Base-by-base conservation (phyloP, 2,797 vertebrate species). In the Bradypodion ventrale region DNA sequence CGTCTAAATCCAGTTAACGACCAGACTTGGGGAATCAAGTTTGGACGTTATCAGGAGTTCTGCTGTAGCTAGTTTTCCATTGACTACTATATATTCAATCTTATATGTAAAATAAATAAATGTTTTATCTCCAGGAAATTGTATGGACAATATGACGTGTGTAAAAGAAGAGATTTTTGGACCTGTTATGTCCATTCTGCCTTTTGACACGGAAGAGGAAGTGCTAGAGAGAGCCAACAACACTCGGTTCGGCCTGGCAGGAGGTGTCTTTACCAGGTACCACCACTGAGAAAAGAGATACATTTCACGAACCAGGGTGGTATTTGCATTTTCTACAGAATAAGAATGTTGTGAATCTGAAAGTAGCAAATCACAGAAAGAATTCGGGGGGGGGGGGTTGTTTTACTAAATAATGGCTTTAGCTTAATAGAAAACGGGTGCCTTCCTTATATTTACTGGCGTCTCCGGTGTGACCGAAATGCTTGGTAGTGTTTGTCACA, bases 161-260 rank as follows among this genome's bases (percentile, higher is more conserved):
- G 98, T 99, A 88, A 97, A 97, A 89, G 98, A 99, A 91, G 99
- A 99, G 95, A 99, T 99, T 82, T 99, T 99, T 29, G 99, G 98
- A 7, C 99, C 99, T 0, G 99, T 99, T 66, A 99, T 99, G 99
- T 98, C 98, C 0, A 96, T 99, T 85, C 89, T 99, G 91, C 92
- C 97, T 0, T 99, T 99, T 86, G 97, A 98, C 94, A 98, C 97
- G 0, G 99, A 99, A 90, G 97, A 97, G 0, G 99, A 99, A 87
- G 99, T 96, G 78, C 81, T 99, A 83, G 85, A 94, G 86, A 95
- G 98, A 90, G 98, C 99, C 86, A 99, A 99, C 63, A 87, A 96
- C 87, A 98, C 97, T 76, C 96, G 96, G 3, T 99, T 96, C 25
- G 99, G 99, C 63, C 85, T 99, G 85, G 98, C 99, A 6, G 98